Conservation (phyloP, 2,888 invertebrate species). For the Caenorhabditis wallacei region DNA sequence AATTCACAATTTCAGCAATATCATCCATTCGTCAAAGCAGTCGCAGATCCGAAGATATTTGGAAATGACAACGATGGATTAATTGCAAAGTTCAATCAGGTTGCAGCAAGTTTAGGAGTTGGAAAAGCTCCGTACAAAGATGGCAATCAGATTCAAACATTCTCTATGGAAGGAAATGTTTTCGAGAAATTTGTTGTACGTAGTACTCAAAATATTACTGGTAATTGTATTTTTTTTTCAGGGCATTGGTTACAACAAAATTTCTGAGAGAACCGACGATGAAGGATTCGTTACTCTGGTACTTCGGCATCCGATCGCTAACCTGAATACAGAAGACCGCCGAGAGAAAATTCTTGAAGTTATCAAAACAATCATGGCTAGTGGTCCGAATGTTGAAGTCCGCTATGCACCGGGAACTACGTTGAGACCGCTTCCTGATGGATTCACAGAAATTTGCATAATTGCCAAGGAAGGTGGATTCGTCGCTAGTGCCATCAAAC, state of each 20-base stretch:
- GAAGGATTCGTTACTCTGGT: constrained; percentile 93
- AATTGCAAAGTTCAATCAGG: constrained; percentile 58
- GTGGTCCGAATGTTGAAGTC: constrained; percentile 87
- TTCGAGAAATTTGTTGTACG: constrained; percentile 54
- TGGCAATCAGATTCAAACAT: constrained; percentile 68
- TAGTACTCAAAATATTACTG: too few species aligned
- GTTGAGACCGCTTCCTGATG: constrained; percentile 80
- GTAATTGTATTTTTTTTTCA: constrained; percentile 68
- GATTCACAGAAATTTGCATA: constrained; percentile 53
- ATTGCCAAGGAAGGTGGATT: constrained; percentile 63
- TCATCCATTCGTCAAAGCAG: constrained; percentile 57
- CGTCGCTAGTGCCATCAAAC: constrained; percentile 43
- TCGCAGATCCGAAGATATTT: constrained; percentile 55
- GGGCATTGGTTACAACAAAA: constrained; percentile 93
- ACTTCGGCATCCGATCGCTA: constrained; percentile 88
- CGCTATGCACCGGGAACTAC: constrained; percentile 89
- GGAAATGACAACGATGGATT: constrained; percentile 59
- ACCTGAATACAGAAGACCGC: constrained; percentile 50
- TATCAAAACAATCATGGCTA: constrained; percentile 86
- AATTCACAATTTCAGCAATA: constrained; percentile 36
- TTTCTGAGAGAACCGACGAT: constrained; percentile 92
- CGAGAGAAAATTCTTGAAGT: constrained; percentile 39
- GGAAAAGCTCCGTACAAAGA: constrained; percentile 77
- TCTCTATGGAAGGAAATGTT: constrained; percentile 85
- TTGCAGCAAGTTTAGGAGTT: constrained; percentile 83